Evolutionary conservation across 2,797 vertebrate genomes (phyloP).

Genomic region (Alca torda): DNA sequence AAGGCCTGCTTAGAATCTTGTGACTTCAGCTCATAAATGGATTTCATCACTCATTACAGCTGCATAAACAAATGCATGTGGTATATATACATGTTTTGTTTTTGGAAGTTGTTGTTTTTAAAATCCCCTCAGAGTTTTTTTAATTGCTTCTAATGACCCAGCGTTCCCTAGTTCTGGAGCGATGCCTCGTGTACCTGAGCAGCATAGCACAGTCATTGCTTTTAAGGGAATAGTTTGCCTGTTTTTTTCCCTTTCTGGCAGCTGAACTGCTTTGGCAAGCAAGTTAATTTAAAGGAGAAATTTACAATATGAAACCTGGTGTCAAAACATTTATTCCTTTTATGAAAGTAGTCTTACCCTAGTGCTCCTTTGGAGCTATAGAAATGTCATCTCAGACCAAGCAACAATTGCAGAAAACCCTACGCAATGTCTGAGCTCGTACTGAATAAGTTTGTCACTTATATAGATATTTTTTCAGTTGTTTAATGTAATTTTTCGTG

Average conservation of each 20-base stretch:
- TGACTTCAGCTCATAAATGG: constrained; percentile 70
- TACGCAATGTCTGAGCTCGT: not conserved
- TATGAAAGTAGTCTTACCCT: not conserved
- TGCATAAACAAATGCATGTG: constrained; percentile 71
- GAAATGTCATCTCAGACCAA: not conserved
- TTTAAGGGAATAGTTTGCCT: constrained; percentile 45
- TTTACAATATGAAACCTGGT: constrained; percentile 24
- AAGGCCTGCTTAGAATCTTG: constrained; percentile 66
- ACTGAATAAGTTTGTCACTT: not conserved
- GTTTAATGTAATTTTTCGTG: not conserved
- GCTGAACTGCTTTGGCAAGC: constrained; percentile 38
- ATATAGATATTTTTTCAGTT: not conserved
- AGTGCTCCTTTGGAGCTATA: not conserved
- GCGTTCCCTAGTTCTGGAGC: not conserved
- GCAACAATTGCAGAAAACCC: not conserved
- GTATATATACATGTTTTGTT: constrained; percentile 55
- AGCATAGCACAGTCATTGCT: constrained; percentile 12
- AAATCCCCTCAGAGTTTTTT: constrained; percentile 39
- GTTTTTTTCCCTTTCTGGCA: constrained; percentile 39
- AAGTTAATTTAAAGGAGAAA: constrained; percentile 24
- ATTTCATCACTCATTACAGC: constrained; percentile 69
- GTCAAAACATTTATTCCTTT: constrained; percentile 44
- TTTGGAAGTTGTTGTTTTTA: constrained; percentile 60
- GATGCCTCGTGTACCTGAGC: constrained; percentile 20
- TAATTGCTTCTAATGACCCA: constrained; percentile 62